A percentile compares a stretch with the other conserved stretches of the same genome.
Conservation (phyloP, 1,140 invertebrate genomes). For the Euura saliciscinereae region DNA sequence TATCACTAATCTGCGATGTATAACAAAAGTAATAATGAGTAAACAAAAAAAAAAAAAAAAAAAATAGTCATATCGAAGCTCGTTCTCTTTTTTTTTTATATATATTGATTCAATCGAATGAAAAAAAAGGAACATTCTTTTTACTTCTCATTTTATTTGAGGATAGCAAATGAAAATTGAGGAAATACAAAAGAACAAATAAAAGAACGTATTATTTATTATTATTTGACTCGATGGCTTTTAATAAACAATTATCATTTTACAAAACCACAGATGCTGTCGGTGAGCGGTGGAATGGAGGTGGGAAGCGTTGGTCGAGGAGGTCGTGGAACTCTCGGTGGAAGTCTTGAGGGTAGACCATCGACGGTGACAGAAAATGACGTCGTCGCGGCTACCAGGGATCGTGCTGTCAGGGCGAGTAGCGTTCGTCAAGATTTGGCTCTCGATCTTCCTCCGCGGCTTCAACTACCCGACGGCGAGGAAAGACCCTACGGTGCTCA, state of each 20-base stretch:
- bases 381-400: constrained; percentile 59
- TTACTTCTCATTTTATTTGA: too few species aligned
- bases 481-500: constrained; percentile 69
- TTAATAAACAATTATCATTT: too few species aligned
- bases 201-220: constrained; percentile 14
- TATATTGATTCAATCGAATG: too few species aligned
- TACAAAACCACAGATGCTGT: constrained; percentile 64
- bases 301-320: constrained; percentile 64
- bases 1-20: too few species aligned
- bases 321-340: constrained; percentile 53
- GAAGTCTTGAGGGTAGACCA: constrained; percentile 55
- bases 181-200: too few species aligned
- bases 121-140: too few species aligned
- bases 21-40: too few species aligned
- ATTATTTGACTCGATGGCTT: too few species aligned
- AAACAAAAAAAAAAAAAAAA: too few species aligned
- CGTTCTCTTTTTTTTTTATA: too few species aligned
- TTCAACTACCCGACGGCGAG: constrained; percentile 74
- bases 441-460: constrained; percentile 70
- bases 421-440: constrained; percentile 68
- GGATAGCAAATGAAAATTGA: too few species aligned
- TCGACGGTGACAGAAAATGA: constrained; percentile 45
- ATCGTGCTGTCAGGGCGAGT: constrained; percentile 64
- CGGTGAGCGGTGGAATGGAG: constrained; percentile 64
- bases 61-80: too few species aligned